Base-by-base conservation (phyloP, 2,797 vertebrate genomes). In the Anguilla obscura region DNA sequence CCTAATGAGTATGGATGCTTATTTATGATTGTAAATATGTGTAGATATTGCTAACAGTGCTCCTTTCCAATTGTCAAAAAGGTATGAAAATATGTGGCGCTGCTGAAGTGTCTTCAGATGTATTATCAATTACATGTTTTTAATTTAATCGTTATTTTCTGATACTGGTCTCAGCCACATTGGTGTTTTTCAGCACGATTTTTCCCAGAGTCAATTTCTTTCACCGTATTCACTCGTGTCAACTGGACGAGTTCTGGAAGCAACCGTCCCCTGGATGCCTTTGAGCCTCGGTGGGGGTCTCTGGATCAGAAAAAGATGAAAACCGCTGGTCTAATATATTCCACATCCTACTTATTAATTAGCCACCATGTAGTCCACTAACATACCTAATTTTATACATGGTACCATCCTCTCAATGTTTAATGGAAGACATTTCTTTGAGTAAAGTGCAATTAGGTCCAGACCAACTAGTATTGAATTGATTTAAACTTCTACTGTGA, bases 1-100 rank as follows among this genome's bases (percentile, higher is more conserved):
- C 1, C 18, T n/a, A 50, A 48, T 21, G 24, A 82, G 18, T 40
- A 76, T 6, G 16, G 33, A 40, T 76, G 18, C n/a, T 80, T 80
- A 48, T 80, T 80, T 80, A 48, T 80, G 40, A 80, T 80, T 80
- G 76, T 80, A 82, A 82, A 82, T 82, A 82, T 82, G 79, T 82
- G 21, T 48, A 82, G 7, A 82, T 82, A 50, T 8, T 50, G 8
- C 24, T 24, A 82, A 50, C 76, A 48, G 40, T 48, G 45, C 24
- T 8, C 18, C 5, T 40, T 45, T 48, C 6, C 2, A 7, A 50
- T 50, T 45, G 36, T 50, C 18, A 8, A 45, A 21, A 5, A 48
- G 40, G 36, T 45, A 80, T 50, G 45, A 50, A 50, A 82, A n/a
- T 24, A 48, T 1, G n/a, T 82, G 79, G 45, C 40, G 50, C 21